Base-by-base conservation (phyloP, 2,113 vertebrate species). In the Microtus richardsoni region DNA sequence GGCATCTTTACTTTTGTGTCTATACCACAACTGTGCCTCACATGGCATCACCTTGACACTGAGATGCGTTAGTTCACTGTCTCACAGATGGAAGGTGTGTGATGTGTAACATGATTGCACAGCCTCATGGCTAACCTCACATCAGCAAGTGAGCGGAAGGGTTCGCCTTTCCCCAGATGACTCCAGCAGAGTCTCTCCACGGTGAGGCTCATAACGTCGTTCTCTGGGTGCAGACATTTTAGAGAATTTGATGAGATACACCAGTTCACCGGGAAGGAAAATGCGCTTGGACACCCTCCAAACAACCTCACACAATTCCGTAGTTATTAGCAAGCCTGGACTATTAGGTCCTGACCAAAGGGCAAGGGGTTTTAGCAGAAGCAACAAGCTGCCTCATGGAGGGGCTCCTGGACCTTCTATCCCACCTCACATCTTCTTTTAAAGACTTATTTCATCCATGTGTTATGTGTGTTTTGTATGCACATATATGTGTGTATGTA, bases 71-170 rank as follows among this genome's bases (percentile, higher is more conserved):
- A 75, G 70, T 52, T 70, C 58, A 44, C 3, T 19, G 33, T 30
- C 88, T 47, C 79, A 8, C 49, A 62, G 47, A 78, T 3, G 47
- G 71, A 73, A 91, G 77, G 21, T 3, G 12, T 70, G 21, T 4
- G 12, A 19, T 0, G 0, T 2, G 41, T 77, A 74, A 17, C 6
- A 22, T 39, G 83, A n/a, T 4, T 1, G 17, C 47, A 10, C 0
- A 0, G 12, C n/a, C 7, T 17, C 7, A 6, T 3, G 9, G 0
- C 52, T 30, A 26, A 9, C 30, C 17, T 47, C 58, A 36, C 0
- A 36, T 22, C 21, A 1, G 11, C 70, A 47, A 54, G 54, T 7
- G 60, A 66, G 28, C 2, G 30, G 2, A 1, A 39, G 8, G 0
- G 7, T 3, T 44, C 22, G 19, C 16, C 12, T 33, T 11, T 21